A percentile compares a stretch with the other conserved stretches of the same genome.
These are phyloP conservation scores for Propithecus perrieri DNA, from an alignment of 2,797 vertebrate species.

Conservation along the genomic window DNA sequence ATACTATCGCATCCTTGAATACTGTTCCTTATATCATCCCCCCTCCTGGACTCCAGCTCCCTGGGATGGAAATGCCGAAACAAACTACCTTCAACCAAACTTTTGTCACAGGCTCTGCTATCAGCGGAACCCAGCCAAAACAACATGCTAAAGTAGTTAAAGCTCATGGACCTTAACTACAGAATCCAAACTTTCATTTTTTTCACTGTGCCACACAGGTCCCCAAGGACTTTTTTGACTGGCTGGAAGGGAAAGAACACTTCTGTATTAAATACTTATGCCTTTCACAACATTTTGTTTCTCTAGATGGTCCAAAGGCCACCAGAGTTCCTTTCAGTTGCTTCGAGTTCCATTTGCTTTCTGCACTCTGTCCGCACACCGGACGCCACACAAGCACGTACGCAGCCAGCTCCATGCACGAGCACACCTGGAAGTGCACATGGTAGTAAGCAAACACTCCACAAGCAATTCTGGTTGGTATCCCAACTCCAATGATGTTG, in stretches of 20 bases:
- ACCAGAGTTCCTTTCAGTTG: background rate
- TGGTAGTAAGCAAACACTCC: background rate
- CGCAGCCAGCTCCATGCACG: background rate
- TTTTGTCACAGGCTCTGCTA: background rate
- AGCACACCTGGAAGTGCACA: background rate
- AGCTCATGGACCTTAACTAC: background rate
- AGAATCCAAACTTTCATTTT: background rate
- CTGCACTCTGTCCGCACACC: rapidly evolving
- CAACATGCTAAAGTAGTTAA: background rate
- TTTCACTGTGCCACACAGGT: background rate
- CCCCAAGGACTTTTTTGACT: background rate
- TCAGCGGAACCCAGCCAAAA: background rate
- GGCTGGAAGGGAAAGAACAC: background rate
- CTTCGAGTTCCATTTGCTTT: background rate
- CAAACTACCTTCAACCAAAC: background rate
- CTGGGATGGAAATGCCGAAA: background rate
- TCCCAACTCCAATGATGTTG: rapidly evolving
- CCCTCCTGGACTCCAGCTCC: background rate
- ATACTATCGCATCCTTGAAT: background rate
- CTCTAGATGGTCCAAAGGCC: background rate
- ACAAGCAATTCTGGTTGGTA: background rate
- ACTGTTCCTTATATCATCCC: background rate
- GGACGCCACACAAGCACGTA: rapidly evolving
- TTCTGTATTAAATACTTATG: background rate
- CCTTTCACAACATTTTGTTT: background rate